These are phyloP conservation scores for Thymallus thymallus DNA, from an alignment of 2,113 vertebrate genomes.

Conservation along the genomic window DNA sequence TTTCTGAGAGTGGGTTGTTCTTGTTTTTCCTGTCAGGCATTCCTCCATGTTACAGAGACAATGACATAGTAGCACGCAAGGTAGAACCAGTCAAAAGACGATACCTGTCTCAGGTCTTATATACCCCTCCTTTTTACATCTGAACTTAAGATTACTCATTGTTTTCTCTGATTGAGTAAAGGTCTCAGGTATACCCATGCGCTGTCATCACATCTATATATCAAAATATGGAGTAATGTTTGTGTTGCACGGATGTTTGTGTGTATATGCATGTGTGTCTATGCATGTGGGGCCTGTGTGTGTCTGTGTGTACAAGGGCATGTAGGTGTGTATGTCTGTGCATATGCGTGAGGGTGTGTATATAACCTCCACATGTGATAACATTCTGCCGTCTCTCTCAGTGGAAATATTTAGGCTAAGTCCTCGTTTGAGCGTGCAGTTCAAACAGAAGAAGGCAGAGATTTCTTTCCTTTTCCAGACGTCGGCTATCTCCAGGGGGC, in stretches of 20 bases:
- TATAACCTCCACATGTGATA: slow-evolving; percentile 51
- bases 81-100: slow-evolving; percentile 5
- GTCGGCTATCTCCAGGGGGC: slow-evolving; percentile 38
- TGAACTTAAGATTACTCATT: neutral
- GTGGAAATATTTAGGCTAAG: slow-evolving; percentile 61
- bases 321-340: slow-evolving; percentile 15
- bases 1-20: slow-evolving; percentile 3
- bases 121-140: neutral
- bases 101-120: slow-evolving; percentile 1
- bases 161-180: neutral
- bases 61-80: slow-evolving; percentile 51
- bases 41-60: slow-evolving; percentile 56
- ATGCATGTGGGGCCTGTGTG: neutral
- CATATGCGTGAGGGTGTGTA: slow-evolving; percentile 23
- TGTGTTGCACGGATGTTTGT: neutral
- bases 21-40: slow-evolving; percentile 44
- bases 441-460: slow-evolving; percentile 48
- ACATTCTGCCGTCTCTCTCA: slow-evolving; percentile 53
- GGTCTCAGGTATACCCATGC: neutral
- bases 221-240: neutral
- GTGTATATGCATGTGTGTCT: neutral
- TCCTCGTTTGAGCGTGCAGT: slow-evolving; percentile 59
- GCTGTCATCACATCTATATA: neutral
- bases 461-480: slow-evolving; percentile 41
- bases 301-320: slow-evolving; percentile 21